phyloP scores from a whole-genome alignment of 2,888 invertebrate species.

The Erebia epiphron region DNA sequence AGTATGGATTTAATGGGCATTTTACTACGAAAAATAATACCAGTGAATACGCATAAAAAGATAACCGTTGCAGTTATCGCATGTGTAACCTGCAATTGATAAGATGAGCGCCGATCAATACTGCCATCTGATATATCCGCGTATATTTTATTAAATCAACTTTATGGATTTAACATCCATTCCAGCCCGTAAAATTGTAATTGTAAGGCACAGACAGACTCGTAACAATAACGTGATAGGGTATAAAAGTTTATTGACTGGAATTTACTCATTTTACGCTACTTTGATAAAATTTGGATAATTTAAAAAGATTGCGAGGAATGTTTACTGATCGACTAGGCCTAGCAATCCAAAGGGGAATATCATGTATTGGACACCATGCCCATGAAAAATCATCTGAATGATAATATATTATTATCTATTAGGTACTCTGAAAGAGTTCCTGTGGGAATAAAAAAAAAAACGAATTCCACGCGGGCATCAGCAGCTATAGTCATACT shows the following conservation, averaged over 20 bases:
- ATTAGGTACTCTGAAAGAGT: too few relatives aligned
- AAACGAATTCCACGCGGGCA: too few relatives aligned
- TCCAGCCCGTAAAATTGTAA: constrained; percentile 32
- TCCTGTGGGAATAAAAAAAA: too few relatives aligned
- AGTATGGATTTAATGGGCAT: too few relatives aligned
- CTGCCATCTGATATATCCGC: constrained; percentile 31
- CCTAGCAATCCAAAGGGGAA: too few relatives aligned
- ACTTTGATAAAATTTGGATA: not conserved
- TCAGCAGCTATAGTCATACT: too few relatives aligned
- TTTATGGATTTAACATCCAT: constrained; percentile 35
- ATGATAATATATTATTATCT: too few relatives aligned
- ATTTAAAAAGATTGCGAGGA: not conserved
- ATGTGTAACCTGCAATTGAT: constrained; percentile 43
- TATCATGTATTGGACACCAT: too few relatives aligned
- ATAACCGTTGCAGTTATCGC: constrained; percentile 39
- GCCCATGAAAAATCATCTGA: too few relatives aligned
- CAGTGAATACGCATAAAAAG: constrained; percentile 23
- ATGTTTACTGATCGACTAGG: not conserved
- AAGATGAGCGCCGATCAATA: constrained; percentile 40
- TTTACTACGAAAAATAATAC: too few relatives aligned
- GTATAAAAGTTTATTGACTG: constrained; percentile 26
- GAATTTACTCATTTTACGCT: constrained; percentile 17
- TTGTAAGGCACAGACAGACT: constrained; percentile 23
- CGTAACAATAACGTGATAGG: constrained; percentile 21
- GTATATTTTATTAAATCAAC: constrained; percentile 38